A percentile compares a stretch with the other conserved stretches of the same genome.
Conservation (phyloP, 2,113 vertebrate genomes). For the Callopanchax toddi region DNA sequence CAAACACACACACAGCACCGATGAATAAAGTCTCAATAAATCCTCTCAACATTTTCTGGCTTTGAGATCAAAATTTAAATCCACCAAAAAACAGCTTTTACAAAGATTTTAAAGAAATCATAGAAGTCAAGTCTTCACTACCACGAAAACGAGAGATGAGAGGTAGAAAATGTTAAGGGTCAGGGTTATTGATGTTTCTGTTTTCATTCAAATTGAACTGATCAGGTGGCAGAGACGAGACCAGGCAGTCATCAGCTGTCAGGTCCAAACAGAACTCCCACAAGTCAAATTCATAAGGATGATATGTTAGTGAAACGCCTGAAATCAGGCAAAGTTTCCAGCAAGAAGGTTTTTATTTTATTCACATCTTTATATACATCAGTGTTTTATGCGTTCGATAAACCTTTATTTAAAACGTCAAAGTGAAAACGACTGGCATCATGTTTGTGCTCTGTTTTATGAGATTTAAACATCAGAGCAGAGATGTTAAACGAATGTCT, state of each 20-base stretch:
- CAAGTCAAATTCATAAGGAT: background rate
- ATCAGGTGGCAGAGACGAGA: background rate
- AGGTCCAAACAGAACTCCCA: background rate
- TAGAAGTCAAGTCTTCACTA: background rate
- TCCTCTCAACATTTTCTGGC: conserved; percentile 6
- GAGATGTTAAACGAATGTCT: too few species aligned
- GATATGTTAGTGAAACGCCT: background rate
- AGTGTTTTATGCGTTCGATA: background rate
- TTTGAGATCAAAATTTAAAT: background rate
- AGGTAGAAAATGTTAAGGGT: background rate
- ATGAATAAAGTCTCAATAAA: conserved; percentile 45
- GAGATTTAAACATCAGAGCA: too few species aligned
- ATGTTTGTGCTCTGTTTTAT: too few species aligned
- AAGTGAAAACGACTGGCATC: too few species aligned
- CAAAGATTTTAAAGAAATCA: too few species aligned
- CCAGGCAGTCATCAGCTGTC: background rate
- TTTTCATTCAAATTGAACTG: background rate
- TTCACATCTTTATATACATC: conserved; percentile 20
- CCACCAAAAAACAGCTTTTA: background rate
- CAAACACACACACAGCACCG: conserved; percentile 14
- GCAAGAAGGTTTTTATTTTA: background rate
- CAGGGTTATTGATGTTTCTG: background rate
- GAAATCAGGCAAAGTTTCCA: background rate
- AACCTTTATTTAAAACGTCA: too few species aligned
- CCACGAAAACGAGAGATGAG: background rate